A percentile compares a stretch with the other conserved stretches of the same genome.
These are phyloP conservation scores for Clarias pachynema DNA, from an alignment of 2,797 vertebrate species.

Conservation along the genomic window DNA sequence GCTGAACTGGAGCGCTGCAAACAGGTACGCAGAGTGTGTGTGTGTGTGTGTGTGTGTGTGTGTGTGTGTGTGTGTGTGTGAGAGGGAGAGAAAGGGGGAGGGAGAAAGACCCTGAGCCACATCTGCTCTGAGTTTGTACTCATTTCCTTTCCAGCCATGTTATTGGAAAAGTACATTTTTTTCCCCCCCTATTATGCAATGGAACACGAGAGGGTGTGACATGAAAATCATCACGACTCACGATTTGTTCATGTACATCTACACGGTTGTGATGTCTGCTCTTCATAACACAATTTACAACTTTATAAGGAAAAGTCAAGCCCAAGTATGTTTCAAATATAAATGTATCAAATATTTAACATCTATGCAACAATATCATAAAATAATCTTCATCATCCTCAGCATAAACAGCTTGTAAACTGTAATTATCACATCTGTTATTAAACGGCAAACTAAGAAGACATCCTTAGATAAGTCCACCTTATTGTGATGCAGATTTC, in stretches of 20 bases:
- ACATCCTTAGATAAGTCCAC: neutral
- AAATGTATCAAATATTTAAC: neutral
- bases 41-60: neutral
- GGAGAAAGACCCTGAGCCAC: neutral
- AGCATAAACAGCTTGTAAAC: neutral
- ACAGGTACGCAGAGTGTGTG: conserved; percentile 74
- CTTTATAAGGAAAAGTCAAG: neutral
- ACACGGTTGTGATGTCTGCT: neutral
- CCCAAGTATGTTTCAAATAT: neutral
- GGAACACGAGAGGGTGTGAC: neutral
- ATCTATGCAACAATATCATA: neutral
- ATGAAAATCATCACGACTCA: neutral
- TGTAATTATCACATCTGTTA: neutral
- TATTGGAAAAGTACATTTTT: neutral
- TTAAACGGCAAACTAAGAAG: neutral
- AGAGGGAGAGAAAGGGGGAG: neutral
- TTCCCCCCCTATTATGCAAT: neutral
- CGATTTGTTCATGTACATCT: neutral
- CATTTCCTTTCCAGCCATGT: neutral
- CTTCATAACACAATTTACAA: neutral
- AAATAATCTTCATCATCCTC: neutral
- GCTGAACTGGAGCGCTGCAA: conserved; percentile 90
- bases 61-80: neutral
- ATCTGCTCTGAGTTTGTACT: neutral
- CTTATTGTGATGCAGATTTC: neutral